Conservation (phyloP, 1,140 invertebrate genomes). For the Aplysia californica region DNA sequence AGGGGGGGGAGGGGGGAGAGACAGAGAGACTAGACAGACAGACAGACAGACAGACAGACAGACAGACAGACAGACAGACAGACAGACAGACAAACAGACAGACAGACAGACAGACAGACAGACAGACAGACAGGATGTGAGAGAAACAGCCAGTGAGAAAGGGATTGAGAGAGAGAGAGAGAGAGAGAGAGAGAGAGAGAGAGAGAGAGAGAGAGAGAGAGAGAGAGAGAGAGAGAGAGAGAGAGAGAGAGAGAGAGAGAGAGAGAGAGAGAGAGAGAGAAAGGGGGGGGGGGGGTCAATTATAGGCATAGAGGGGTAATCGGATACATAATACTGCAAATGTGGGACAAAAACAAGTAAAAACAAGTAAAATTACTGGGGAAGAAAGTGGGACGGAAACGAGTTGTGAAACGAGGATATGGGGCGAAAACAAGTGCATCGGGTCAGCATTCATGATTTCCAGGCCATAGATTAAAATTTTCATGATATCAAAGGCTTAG, state of each 20-base stretch:
- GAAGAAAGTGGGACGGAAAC: too few relatives aligned
- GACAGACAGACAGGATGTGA: not conserved
- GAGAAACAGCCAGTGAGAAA: not conserved
- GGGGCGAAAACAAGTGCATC: too few relatives aligned
- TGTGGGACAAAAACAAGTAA: too few relatives aligned
- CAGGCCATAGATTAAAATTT: too few relatives aligned
- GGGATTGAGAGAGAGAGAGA: not conserved
- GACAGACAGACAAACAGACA: not conserved
- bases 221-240: conserved; percentile 9
- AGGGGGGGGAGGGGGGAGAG: not conserved
- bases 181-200: not conserved
- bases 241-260: conserved; percentile 1
- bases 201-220: not conserved
- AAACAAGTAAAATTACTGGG: too few relatives aligned
- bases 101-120: conserved; percentile 18
- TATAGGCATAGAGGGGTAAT: not conserved
- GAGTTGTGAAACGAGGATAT: too few relatives aligned
- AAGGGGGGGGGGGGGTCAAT: too few relatives aligned
- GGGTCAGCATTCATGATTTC: too few relatives aligned
- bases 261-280: conserved; percentile 6
- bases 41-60: not conserved
- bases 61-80: not conserved
- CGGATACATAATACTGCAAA: too few relatives aligned
- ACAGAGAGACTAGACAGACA: not conserved
- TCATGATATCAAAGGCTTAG: too few relatives aligned